These are phyloP conservation scores for Lepidocolaptes lacrymiger DNA, from an alignment of 2,797 vertebrate genomes.

Conservation along the genomic window DNA sequence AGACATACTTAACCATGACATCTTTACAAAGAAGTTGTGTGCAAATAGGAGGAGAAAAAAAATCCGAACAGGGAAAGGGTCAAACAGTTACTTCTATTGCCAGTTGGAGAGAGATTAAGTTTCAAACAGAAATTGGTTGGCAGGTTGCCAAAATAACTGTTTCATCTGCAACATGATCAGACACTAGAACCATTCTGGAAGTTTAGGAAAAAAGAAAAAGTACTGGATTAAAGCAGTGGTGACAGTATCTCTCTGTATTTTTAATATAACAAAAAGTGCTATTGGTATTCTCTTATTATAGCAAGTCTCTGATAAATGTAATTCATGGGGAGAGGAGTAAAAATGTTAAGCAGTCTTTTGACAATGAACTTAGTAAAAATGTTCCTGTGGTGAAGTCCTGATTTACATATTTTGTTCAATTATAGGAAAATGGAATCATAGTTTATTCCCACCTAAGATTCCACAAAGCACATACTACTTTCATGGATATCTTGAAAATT, in stretches of 20 bases:
- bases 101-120: neutral
- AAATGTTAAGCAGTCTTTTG: neutral
- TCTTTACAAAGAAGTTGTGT: neutral
- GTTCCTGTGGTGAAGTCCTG: neutral
- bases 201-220: conserved; percentile 21
- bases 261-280: neutral
- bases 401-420: neutral
- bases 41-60: neutral
- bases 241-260: neutral
- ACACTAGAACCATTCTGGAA: conserved; percentile 16
- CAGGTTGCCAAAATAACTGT: conserved; percentile 47
- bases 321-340: neutral
- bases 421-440: neutral
- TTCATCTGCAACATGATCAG: conserved; percentile 43
- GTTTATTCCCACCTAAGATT: neutral
- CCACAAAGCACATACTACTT: neutral
- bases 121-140: conserved; percentile 65
- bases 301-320: neutral
- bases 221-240: neutral
- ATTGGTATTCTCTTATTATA: neutral
- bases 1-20: neutral
- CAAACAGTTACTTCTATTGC: conserved; percentile 46
- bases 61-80: neutral
- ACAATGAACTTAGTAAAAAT: neutral
- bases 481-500: neutral